Evolutionary conservation across 2,888 invertebrate species (phyloP).

Genomic region (Nebria salina): DNA sequence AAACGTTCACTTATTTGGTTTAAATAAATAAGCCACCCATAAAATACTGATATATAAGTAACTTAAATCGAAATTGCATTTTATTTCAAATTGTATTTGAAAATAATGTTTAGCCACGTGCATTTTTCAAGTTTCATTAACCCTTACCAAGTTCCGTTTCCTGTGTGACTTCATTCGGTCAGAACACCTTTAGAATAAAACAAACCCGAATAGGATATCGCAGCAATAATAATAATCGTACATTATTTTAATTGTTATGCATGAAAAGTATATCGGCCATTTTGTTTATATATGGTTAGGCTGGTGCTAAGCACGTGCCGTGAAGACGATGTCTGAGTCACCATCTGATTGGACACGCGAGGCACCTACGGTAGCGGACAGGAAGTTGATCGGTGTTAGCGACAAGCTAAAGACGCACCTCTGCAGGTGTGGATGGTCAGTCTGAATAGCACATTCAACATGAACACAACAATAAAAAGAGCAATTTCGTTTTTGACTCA

Average conservation of each 20-base stretch:
- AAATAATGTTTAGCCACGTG: background rate
- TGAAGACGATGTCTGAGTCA: slow-evolving; percentile 22
- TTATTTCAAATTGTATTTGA: background rate
- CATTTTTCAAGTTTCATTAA: slow-evolving; percentile 7
- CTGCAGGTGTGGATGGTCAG: slow-evolving; percentile 29
- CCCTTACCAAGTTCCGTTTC: slow-evolving; percentile 9
- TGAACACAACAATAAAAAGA: background rate
- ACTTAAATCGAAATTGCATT: too few relatives aligned
- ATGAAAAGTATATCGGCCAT: slow-evolving; percentile 5
- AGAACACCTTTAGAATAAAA: background rate
- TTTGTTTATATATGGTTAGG: background rate
- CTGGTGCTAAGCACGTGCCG: slow-evolving; percentile 14
- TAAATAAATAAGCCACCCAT: background rate
- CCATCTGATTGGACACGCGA: slow-evolving; percentile 10
- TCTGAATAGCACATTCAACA: slow-evolving; percentile 10
- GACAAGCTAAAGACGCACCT: slow-evolving; percentile 32
- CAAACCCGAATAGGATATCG: background rate
- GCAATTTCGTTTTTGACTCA: background rate
- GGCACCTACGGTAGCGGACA: slow-evolving; percentile 11
- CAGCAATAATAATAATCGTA: background rate
- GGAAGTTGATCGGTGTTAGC: slow-evolving; percentile 28
- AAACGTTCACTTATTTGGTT: background rate
- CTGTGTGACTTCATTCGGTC: background rate
- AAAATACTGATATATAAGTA: background rate
- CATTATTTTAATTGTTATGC: background rate